Conservation (phyloP, 2,797 vertebrate genomes). For the Crenuchus spilurus region DNA sequence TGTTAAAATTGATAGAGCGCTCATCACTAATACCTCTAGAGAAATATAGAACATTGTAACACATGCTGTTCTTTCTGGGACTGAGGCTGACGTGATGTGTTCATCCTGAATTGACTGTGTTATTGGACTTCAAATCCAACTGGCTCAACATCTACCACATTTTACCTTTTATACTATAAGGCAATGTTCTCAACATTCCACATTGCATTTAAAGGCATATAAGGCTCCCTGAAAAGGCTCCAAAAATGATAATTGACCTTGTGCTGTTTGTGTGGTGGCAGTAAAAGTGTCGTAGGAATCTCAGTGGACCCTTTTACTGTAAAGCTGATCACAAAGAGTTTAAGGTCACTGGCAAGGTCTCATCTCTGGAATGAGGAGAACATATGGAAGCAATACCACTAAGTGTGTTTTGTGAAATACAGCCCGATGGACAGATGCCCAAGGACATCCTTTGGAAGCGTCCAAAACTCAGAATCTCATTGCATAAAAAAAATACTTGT, state of each 20-base stretch:
- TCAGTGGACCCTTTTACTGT: conserved; percentile 34
- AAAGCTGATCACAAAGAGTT: conserved; percentile 31
- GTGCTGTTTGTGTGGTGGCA: conserved; percentile 33
- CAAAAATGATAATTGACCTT: conserved; percentile 23
- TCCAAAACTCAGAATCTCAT: neutral
- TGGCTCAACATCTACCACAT: neutral
- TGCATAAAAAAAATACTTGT: neutral
- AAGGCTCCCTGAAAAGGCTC: conserved; percentile 15
- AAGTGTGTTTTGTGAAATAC: conserved; percentile 14
- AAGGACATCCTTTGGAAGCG: conserved; percentile 14
- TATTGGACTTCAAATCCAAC: neutral
- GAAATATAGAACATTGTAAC: neutral
- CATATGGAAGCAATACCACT: conserved; percentile 43
- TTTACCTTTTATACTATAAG: conserved; percentile 23
- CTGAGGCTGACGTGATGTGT: neutral
- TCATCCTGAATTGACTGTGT: neutral
- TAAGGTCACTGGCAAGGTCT: conserved; percentile 35
- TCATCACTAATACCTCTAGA: neutral
- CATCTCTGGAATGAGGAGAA: conserved; percentile 32
- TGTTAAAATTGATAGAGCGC: too few species aligned
- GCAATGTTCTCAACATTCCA: conserved; percentile 16
- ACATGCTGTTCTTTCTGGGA: neutral
- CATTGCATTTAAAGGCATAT: conserved; percentile 25
- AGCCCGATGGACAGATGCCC: conserved; percentile 12
- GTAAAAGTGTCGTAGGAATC: conserved; percentile 38